Base-by-base conservation (phyloP, 2,888 invertebrate species). In the Lasioglossum oenotherae region DNA sequence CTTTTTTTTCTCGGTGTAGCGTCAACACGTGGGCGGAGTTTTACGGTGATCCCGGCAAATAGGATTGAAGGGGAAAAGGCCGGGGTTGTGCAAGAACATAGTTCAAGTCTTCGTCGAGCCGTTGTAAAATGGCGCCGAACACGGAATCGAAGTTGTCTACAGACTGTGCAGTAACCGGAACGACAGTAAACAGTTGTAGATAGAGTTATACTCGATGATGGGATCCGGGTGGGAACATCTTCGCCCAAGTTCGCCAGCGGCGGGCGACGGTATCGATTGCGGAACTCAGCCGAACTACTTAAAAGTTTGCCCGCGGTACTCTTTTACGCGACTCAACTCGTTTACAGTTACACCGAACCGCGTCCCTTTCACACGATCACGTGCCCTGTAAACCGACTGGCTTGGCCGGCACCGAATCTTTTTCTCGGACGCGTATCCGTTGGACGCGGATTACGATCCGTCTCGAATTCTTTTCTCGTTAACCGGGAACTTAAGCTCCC, bases 231-330 rank as follows among this genome's bases (percentile, higher is more conserved):
- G 74, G 41, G 67, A 81, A 87, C 82, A 79, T 84, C 80, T 84
- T 80, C 31, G 60, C 60, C 57, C 60, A 53, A 71, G 49, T 81
- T 76, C 67, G 31, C 31, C 57, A 75, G 49, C 53, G 81, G 74
- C 86, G 64, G 16, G 46, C 46, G 16, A 16, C 16, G 46, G 80
- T 86, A 88, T 90, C 84, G 89, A 89, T 86, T 84, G 84, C 74
- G 57, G 81, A 89, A 89, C 78, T 89, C 81, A 49, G 64, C 23
- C 14, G 46, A 82, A 83, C 84, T 83, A 74, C 90, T 87, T 81
- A 80, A 84, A 90, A 90, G 64, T 90, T 87, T 83, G 72, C 67
- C 74, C 76, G 75, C 73, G 69, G 78, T 84, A 81, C 86, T 81
- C 88, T 86, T 80, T 85, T 67, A 72, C 74, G n/a, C 41, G 67